Evolutionary conservation across 1,140 invertebrate genomes (phyloP).

Genomic region (Ephestia elutella): DNA sequence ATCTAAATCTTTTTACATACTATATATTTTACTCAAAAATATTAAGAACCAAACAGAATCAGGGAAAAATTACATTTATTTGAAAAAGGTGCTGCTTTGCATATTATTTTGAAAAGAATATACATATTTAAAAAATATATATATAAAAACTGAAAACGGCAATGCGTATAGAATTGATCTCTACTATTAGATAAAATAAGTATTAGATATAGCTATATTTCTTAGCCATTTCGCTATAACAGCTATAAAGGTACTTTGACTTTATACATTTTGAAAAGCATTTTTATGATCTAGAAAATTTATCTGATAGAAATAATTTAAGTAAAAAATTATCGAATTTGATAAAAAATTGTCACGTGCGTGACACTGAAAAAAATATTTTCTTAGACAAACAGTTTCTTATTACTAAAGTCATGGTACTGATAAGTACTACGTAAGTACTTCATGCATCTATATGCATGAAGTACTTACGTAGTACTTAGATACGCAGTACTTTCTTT

Average conservation of each 20-base stretch:
- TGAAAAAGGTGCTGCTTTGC: conserved; percentile 33
- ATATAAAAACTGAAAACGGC: conserved; percentile 26
- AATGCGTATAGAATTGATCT: conserved; percentile 51
- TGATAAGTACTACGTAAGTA: too few relatives aligned
- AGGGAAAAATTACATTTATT: conserved; percentile 21
- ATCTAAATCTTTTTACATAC: conserved; percentile 15
- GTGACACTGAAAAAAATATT: conserved; percentile 4
- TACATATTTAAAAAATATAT: neutral
- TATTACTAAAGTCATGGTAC: too few relatives aligned
- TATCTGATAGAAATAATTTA: neutral
- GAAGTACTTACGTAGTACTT: too few relatives aligned
- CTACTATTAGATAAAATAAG: conserved; percentile 9
- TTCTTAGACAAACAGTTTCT: too few relatives aligned
- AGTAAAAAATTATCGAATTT: neutral
- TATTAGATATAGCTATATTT: neutral
- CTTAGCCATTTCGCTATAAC: too few relatives aligned
- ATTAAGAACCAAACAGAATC: conserved; percentile 21
- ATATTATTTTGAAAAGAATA: conserved; percentile 26
- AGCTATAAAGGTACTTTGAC: neutral
- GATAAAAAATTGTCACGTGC: neutral
- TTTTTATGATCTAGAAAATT: neutral
- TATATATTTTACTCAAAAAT: conserved; percentile 2
- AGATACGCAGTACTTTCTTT: too few relatives aligned
- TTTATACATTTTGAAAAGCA: neutral
- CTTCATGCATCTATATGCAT: too few relatives aligned